Percentiles rank a stretch among this genome's conserved stretches.
Conservation (phyloP, 1,140 invertebrate genomes). For the Calliopsis andreniformis region DNA sequence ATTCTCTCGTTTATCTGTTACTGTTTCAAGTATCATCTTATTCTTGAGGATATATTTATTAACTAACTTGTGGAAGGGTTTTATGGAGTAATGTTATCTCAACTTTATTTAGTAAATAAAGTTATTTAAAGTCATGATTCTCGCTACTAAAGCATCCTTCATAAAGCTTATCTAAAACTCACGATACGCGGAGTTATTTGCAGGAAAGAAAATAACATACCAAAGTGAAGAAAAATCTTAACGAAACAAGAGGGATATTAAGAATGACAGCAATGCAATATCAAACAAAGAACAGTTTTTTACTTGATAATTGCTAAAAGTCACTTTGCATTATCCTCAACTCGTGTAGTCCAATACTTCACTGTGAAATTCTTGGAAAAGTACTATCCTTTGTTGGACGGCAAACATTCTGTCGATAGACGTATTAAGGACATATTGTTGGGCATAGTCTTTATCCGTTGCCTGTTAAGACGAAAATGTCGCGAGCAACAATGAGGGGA, state of each 20-base stretch:
- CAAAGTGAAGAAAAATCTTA: neutral
- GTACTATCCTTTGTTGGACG: too few species aligned
- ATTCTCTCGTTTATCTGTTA: too few species aligned
- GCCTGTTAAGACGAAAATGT: constrained; percentile 23
- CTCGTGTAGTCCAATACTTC: neutral
- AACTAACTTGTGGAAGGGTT: too few species aligned
- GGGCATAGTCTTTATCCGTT: constrained; percentile 16
- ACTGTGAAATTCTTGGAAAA: neutral
- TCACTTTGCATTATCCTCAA: neutral
- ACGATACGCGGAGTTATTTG: neutral
- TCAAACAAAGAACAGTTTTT: too few species aligned
- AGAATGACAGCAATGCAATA: neutral
- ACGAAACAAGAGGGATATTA: neutral
- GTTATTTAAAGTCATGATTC: neutral
- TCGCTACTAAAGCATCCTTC: neutral
- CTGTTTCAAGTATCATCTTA: too few species aligned
- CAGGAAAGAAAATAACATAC: neutral
- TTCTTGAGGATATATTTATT: too few species aligned
- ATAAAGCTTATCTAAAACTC: neutral
- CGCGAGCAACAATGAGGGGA: constrained; percentile 5
- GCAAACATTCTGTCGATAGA: neutral
- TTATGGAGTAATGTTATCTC: too few species aligned
- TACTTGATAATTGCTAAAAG: too few species aligned
- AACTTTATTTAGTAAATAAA: too few species aligned
- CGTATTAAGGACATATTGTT: constrained; percentile 14